A percentile compares a stretch with the other conserved stretches of the same genome.
Conservation (phyloP, 1,140 invertebrate genomes). For the Ostrea edulis region DNA sequence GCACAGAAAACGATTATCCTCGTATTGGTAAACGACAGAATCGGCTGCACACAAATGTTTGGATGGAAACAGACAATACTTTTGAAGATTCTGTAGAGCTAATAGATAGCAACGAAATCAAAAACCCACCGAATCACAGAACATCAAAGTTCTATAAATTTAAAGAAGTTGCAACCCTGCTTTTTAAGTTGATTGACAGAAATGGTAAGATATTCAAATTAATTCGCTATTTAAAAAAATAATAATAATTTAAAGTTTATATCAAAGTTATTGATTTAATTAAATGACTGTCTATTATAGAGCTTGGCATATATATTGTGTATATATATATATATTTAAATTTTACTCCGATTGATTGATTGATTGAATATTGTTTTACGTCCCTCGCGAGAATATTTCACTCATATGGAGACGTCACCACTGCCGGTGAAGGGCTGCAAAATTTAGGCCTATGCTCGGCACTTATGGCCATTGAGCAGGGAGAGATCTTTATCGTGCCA, state of each 20-base stretch:
- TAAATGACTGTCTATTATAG: not conserved
- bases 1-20: constrained; percentile 26
- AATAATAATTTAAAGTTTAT: not conserved
- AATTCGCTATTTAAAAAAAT: not conserved
- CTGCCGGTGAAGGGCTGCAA: too few relatives aligned
- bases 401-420: too few relatives aligned
- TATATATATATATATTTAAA: too few relatives aligned
- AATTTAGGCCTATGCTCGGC: too few relatives aligned
- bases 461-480: too few relatives aligned
- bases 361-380: too few relatives aligned
- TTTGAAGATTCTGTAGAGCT: not conserved
- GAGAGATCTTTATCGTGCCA: too few relatives aligned
- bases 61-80: not conserved
- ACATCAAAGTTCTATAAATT: not conserved
- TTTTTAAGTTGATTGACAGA: constrained; percentile 14
- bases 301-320: too few relatives aligned
- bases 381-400: too few relatives aligned
- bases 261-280: not conserved
- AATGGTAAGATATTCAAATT: not conserved
- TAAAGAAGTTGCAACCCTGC: not conserved
- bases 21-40: not conserved
- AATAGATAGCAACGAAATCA: not conserved
- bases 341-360: too few relatives aligned
- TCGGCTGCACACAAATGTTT: not conserved
- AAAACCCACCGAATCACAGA: not conserved